Evolutionary conservation across 2,888 invertebrate genomes (phyloP).

Genomic region (Cephus spinipes): DNA sequence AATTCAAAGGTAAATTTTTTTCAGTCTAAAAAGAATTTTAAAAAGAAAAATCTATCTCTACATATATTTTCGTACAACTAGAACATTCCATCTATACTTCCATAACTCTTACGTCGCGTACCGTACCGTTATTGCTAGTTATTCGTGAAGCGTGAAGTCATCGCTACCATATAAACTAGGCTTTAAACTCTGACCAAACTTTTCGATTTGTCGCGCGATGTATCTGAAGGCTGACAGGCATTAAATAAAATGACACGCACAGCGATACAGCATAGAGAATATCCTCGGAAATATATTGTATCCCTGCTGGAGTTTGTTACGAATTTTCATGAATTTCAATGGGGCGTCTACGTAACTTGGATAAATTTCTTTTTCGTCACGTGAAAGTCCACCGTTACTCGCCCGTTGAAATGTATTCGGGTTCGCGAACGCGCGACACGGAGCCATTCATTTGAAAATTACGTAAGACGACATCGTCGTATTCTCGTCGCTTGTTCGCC

Average conservation of each 20-base stretch:
- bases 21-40: not conserved
- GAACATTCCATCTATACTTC: not conserved
- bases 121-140: not conserved
- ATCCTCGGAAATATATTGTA: too few relatives aligned
- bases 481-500: constrained; percentile 34
- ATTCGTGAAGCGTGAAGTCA: not conserved
- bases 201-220: not conserved
- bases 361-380: not conserved
- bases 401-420: not conserved
- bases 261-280: too few relatives aligned
- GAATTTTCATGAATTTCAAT: not conserved
- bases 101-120: not conserved
- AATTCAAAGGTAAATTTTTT: not conserved
- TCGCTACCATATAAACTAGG: not conserved
- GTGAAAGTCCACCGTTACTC: not conserved
- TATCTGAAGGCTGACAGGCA: too few relatives aligned
- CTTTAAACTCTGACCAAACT: not conserved
- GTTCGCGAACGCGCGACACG: constrained; percentile 11
- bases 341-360: too few relatives aligned
- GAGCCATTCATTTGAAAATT: constrained; percentile 31
- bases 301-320: too few relatives aligned
- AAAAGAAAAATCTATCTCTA: not conserved
- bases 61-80: too few relatives aligned
- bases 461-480: constrained; percentile 35
- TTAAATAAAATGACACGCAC: too few relatives aligned